These are phyloP conservation scores for Oithona nana DNA, from an alignment of 2,888 invertebrate species.

Conservation along the genomic window DNA sequence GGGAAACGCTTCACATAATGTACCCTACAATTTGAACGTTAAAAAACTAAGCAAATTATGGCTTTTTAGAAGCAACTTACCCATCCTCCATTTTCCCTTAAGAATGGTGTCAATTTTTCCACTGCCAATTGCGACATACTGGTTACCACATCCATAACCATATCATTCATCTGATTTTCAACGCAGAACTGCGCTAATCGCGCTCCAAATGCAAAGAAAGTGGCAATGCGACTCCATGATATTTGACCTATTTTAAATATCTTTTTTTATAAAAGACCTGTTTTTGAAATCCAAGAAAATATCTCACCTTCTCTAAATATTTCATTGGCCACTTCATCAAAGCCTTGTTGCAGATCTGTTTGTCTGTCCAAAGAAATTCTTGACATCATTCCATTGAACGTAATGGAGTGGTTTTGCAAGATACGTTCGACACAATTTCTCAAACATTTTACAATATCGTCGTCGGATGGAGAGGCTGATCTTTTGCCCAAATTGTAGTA, in stretches of 20 bases:
- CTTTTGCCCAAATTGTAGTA: slow-evolving; percentile 12
- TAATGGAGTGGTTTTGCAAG: slow-evolving; percentile 31
- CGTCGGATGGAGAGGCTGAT: slow-evolving; percentile 19
- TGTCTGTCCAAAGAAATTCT: slow-evolving; percentile 30
- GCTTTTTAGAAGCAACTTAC: slow-evolving; percentile 24
- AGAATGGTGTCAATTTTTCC: slow-evolving; percentile 30
- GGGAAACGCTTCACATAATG: slow-evolving; percentile 21
- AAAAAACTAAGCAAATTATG: not conserved
- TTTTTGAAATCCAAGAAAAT: not conserved
- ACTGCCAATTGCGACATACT: slow-evolving; percentile 31
- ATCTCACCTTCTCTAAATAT: slow-evolving; percentile 27
- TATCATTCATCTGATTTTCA: slow-evolving; percentile 24
- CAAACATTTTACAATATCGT: slow-evolving; percentile 31
- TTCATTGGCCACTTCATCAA: slow-evolving; percentile 29
- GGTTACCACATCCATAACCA: slow-evolving; percentile 26
- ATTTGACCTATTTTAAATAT: slow-evolving; percentile 13
- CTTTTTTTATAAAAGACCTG: not conserved
- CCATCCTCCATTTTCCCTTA: slow-evolving; percentile 32
- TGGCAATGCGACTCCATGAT: slow-evolving; percentile 21
- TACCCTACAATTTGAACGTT: slow-evolving; percentile 18
- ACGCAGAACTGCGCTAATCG: slow-evolving; percentile 21
- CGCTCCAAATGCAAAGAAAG: slow-evolving; percentile 22
- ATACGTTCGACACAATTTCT: slow-evolving; percentile 31
- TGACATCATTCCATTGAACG: slow-evolving; percentile 32
- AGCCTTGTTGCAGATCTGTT: slow-evolving; percentile 22